A percentile compares a stretch with the other conserved stretches of the same genome.
phyloP scores from a whole-genome alignment of 2,797 vertebrate genomes.

The Gallirallus australis region DNA sequence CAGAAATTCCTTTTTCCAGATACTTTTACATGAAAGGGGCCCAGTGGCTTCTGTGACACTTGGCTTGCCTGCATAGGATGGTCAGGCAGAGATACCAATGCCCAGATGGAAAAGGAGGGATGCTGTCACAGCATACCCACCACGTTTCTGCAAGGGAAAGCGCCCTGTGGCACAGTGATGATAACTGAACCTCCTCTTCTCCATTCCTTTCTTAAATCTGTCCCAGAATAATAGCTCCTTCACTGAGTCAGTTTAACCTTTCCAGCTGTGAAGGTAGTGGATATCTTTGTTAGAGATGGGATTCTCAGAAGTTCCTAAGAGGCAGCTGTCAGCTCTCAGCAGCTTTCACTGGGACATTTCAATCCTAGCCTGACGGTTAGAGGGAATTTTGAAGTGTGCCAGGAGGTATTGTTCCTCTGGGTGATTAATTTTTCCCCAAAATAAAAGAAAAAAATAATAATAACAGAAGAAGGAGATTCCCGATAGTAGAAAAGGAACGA shows the following conservation, averaged over 20 bases:
- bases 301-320: neutral
- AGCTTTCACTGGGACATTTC: neutral
- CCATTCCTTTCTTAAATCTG: neutral
- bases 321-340: neutral
- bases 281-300: neutral
- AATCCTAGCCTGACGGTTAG: neutral
- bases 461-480: neutral
- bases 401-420: neutral
- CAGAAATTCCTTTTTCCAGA: slow-evolving; percentile 6
- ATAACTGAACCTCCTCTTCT: neutral
- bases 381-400: neutral
- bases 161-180: neutral
- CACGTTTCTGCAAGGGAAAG: neutral
- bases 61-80: neutral
- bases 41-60: neutral
- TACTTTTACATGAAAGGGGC: neutral
- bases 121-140: neutral
- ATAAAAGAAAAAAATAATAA: neutral
- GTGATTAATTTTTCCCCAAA: neutral
- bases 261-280: neutral
- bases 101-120: neutral
- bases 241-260: neutral
- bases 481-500: neutral
- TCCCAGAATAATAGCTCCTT: neutral
- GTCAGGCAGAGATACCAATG: neutral